Evolutionary conservation across 2,797 vertebrate species (phyloP).

Genomic region (Mus caroli): DNA sequence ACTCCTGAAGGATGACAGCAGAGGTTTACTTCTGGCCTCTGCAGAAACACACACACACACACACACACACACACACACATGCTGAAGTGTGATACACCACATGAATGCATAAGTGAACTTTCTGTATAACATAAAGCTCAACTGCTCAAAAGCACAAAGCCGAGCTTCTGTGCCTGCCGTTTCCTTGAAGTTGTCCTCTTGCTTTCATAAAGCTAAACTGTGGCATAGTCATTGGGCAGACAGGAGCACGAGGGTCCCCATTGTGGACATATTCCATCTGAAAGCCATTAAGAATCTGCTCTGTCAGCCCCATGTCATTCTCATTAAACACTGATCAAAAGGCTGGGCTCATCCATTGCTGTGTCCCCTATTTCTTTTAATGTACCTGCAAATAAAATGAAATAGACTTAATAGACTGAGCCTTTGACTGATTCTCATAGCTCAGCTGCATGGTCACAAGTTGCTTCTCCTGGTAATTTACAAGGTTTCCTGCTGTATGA

Average conservation of each 20-base stretch:
- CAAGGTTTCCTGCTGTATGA: conserved; percentile 85
- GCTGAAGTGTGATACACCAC: conserved; percentile 50
- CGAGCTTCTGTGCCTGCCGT: conserved; percentile 8
- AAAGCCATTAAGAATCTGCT: conserved; percentile 61
- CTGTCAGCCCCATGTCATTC: conserved; percentile 34
- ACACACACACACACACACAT: background rate
- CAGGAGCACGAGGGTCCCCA: conserved; percentile 40
- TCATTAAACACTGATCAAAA: conserved; percentile 77
- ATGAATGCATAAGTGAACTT: conserved; percentile 55
- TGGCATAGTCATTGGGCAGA: conserved; percentile 27
- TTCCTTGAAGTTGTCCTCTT: conserved; percentile 61
- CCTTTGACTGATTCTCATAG: conserved; percentile 76
- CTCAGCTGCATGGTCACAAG: conserved; percentile 72
- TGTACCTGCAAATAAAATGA: conserved; percentile 77
- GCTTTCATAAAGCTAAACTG: conserved; percentile 72
- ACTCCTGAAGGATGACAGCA: background rate
- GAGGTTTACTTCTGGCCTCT: background rate
- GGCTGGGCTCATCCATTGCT: conserved; percentile 65
- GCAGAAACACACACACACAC: background rate
- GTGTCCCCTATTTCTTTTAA: conserved; percentile 78
- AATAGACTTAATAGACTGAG: conserved; percentile 81
- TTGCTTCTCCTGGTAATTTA: conserved; percentile 87
- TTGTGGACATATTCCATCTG: conserved; percentile 64
- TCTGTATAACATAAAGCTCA: conserved; percentile 63
- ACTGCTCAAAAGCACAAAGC: conserved; percentile 66